Evolutionary conservation across 64 coral and sea anemone species (phyloP).

Genomic region (Anthopleura sola): DNA sequence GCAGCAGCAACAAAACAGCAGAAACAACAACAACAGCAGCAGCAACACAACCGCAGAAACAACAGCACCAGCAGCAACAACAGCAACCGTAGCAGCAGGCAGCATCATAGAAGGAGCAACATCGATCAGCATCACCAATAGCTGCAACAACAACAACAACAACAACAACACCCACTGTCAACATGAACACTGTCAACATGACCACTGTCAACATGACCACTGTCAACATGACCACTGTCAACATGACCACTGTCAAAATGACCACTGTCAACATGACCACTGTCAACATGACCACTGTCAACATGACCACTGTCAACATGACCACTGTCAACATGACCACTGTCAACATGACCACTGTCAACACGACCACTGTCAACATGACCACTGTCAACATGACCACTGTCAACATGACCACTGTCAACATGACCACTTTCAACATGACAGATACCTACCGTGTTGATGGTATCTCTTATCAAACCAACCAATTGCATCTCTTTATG

Average conservation of each 20-base stretch:
- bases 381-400: too few relatives aligned
- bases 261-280: too few relatives aligned
- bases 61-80: neutral
- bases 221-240: too few relatives aligned
- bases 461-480: neutral
- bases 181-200: too few relatives aligned
- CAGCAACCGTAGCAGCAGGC: neutral
- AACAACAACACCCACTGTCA: neutral
- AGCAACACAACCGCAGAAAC: neutral
- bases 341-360: too few relatives aligned
- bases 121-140: neutral
- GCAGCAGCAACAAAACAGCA: neutral
- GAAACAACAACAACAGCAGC: neutral
- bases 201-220: too few relatives aligned
- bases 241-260: too few relatives aligned
- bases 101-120: neutral
- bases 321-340: too few relatives aligned
- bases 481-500: neutral
- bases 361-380: too few relatives aligned
- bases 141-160: neutral
- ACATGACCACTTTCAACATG: neutral
- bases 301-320: too few relatives aligned
- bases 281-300: too few relatives aligned
- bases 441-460: neutral
- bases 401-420: too few relatives aligned